Evolutionary conservation across 2,797 vertebrate species (phyloP).

Genomic region (Hydrocynus forskahlii): DNA sequence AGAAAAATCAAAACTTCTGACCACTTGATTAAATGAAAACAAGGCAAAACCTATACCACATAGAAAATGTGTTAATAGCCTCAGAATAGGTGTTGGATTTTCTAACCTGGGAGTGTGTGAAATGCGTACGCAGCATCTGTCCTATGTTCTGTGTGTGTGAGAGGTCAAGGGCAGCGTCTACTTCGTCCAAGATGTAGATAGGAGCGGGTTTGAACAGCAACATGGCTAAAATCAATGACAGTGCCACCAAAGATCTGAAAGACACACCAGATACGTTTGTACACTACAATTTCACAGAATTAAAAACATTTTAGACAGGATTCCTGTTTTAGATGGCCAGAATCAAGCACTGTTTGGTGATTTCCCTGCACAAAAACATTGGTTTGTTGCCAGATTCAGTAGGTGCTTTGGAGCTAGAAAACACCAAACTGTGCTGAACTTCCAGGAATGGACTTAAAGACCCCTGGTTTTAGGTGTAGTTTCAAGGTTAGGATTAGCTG

Average conservation of each 20-base stretch:
- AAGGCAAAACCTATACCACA: too few relatives aligned
- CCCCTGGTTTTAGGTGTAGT: neutral
- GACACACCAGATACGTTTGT: neutral
- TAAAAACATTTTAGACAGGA: too few relatives aligned
- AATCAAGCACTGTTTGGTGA: too few relatives aligned
- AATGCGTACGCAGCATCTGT: slow-evolving; percentile 93
- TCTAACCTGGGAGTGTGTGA: slow-evolving; percentile 90
- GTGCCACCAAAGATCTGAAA: slow-evolving; percentile 90
- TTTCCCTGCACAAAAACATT: too few relatives aligned
- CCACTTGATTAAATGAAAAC: neutral
- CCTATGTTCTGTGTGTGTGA: slow-evolving; percentile 98
- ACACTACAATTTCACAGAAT: too few relatives aligned
- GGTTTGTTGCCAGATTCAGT: too few relatives aligned
- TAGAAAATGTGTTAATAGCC: too few relatives aligned
- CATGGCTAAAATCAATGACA: slow-evolving; percentile 96
- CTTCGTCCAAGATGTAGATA: slow-evolving; percentile 97
- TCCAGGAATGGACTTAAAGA: too few relatives aligned
- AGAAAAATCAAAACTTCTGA: neutral
- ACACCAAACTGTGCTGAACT: too few relatives aligned
- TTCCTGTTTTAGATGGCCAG: too few relatives aligned
- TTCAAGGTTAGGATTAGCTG: slow-evolving; percentile 25
- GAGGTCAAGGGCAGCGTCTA: slow-evolving; percentile 96
- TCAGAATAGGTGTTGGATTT: neutral
- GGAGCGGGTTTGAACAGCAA: slow-evolving; percentile 97
- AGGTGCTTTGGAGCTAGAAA: too few relatives aligned